Base-by-base conservation (phyloP, 2,888 invertebrate genomes). In the Plutella xylostella region DNA sequence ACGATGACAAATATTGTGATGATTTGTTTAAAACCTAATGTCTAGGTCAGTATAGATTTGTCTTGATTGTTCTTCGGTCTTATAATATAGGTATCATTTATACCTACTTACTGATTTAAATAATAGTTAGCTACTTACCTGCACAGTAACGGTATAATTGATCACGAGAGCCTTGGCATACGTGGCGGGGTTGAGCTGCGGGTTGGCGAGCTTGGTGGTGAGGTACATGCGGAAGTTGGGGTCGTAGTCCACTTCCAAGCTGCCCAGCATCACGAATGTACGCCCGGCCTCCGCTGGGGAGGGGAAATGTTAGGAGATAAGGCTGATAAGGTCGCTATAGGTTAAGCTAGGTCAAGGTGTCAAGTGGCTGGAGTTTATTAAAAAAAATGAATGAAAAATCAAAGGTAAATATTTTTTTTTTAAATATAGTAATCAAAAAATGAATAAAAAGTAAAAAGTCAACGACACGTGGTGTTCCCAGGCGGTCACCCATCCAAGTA, bases 191-290 rank as follows among this genome's bases (percentile, higher is more conserved):
- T 93, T 91, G 61, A 96, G 92, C 62, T 89, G 87, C 0, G 96
- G 96, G 83, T 97, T 97, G 6, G 94, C 85, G 42, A 95, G 86
- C 71, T 96, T 96, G 0, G 96, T 96, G 37, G 94, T 95, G 46
- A 97, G 85, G 67, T 97, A 97, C 76, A 97, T 86, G 37, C 94
- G 87, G 77, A 96, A 97, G 61, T 90, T 90, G 0, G 90, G 89
- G 76, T 97, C 94, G 72, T 92, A 95, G 71, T 96, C 96, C 9
- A 96, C 92, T 65, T 96, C 95, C 49, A 91, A 90, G 65, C 95
- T 94, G 21, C 95, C 96, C 41, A 97, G 78, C 56, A 93, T 78
- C n/a, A 95, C 88, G 71, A 92, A 96, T n/a, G 88, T 87, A 49
- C 94, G 86, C 0, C 95, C 96, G 45, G 88, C 85, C 45, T 85